Conservation (phyloP, 2,113 vertebrate species). For the Pontoporia blainvillei region DNA sequence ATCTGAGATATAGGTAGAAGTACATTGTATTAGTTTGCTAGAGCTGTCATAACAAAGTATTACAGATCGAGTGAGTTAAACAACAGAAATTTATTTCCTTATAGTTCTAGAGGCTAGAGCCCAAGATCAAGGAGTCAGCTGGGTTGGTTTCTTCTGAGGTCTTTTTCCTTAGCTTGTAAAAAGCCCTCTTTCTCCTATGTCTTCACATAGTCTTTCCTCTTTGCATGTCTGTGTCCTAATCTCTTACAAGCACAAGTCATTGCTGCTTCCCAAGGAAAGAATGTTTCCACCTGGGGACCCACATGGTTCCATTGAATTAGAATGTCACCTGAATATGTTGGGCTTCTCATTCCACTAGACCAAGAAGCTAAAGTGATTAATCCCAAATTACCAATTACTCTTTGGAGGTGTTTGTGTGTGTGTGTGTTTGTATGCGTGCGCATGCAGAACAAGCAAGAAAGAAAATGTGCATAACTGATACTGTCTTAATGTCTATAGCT, state of each 20-base stretch:
- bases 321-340: background rate
- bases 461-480: background rate
- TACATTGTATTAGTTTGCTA: background rate
- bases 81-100: background rate
- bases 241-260: background rate
- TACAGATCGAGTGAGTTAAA: background rate
- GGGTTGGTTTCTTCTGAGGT: background rate
- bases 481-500: background rate
- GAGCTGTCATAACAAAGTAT: background rate
- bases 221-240: background rate
- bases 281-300: background rate
- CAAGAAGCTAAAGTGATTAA: background rate
- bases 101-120: background rate
- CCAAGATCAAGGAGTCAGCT: background rate
- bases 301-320: background rate
- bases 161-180: background rate
- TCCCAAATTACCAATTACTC: background rate
- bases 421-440: background rate
- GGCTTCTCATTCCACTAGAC: background rate
- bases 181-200: background rate
- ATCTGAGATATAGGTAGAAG: background rate
- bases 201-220: background rate
- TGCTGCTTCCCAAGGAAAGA: background rate
- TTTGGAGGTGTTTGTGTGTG: background rate
- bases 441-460: background rate